These are phyloP conservation scores for Rhyacophila evoluta DNA, from an alignment of 2,888 invertebrate genomes.

Conservation along the genomic window DNA sequence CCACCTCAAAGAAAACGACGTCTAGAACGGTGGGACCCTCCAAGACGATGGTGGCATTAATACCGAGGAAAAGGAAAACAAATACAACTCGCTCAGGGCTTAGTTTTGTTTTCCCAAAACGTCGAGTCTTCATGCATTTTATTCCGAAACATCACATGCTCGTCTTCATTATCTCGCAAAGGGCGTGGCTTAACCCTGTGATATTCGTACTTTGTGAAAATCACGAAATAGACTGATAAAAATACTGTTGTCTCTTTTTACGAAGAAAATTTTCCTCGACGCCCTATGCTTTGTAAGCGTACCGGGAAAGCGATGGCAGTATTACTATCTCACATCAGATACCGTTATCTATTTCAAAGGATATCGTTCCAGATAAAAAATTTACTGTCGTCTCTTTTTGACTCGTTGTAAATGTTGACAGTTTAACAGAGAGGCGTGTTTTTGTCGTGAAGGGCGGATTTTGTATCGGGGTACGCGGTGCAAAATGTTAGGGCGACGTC, in stretches of 20 bases:
- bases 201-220: background rate
- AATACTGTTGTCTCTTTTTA: conserved; percentile 35
- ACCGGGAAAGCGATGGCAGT: conserved; percentile 48
- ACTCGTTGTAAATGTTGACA: conserved; percentile 33
- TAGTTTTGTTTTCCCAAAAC: conserved; percentile 46
- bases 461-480: conserved; percentile 57
- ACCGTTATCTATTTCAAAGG: conserved; percentile 44
- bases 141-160: conserved; percentile 50
- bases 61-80: conserved; percentile 28
- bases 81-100: conserved; percentile 33
- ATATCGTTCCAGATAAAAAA: conserved; percentile 49
- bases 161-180: conserved; percentile 51
- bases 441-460: conserved; percentile 33
- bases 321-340: conserved; percentile 50
- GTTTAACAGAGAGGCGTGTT: conserved; percentile 33
- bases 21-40: background rate
- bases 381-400: conserved; percentile 50
- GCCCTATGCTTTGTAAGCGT: conserved; percentile 23
- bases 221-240: background rate
- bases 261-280: conserved; percentile 33
- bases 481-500: background rate
- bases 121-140: conserved; percentile 49
- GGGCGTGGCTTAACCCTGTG: conserved; percentile 44
- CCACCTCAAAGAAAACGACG: conserved; percentile 8
- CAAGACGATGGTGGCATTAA: conserved; percentile 3